Conservation (phyloP, 2,888 invertebrate genomes). For the Acanthosepion esculentum region DNA sequence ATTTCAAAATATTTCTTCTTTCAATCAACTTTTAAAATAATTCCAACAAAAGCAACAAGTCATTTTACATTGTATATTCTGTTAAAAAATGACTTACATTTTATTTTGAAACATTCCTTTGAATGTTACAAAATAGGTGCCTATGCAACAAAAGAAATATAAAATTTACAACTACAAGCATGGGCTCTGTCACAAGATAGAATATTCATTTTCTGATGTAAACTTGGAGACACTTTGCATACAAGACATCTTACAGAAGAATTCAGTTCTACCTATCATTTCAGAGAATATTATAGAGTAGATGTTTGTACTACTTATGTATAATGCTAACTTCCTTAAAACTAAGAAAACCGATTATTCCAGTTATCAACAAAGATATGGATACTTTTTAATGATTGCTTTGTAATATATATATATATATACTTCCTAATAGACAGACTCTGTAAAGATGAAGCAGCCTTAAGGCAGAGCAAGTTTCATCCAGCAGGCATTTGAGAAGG, state of each 20-base stretch:
- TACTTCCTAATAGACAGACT: neutral
- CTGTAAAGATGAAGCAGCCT: neutral
- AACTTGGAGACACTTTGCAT: neutral
- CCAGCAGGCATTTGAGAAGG: neutral
- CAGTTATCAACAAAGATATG: neutral
- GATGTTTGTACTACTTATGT: neutral
- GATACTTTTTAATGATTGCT: neutral
- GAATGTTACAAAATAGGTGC: neutral
- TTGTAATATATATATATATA: neutral
- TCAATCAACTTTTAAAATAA: too few relatives aligned
- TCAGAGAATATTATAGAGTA: neutral
- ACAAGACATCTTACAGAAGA: neutral
- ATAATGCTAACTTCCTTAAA: neutral
- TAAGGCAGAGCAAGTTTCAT: neutral
- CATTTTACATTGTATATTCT: too few relatives aligned
- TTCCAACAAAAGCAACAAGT: too few relatives aligned
- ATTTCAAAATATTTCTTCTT: too few relatives aligned
- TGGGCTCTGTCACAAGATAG: neutral
- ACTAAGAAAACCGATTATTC: neutral
- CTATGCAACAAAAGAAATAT: neutral
- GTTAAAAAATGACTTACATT: neutral
- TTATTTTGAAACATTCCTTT: too few relatives aligned
- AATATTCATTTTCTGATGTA: neutral
- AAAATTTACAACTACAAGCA: neutral
- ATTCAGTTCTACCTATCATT: neutral